Percentiles rank a stretch among this genome's conserved stretches.
phyloP scores from a whole-genome alignment of 1,140 invertebrate species.

The Heliconius hewitsoni region DNA sequence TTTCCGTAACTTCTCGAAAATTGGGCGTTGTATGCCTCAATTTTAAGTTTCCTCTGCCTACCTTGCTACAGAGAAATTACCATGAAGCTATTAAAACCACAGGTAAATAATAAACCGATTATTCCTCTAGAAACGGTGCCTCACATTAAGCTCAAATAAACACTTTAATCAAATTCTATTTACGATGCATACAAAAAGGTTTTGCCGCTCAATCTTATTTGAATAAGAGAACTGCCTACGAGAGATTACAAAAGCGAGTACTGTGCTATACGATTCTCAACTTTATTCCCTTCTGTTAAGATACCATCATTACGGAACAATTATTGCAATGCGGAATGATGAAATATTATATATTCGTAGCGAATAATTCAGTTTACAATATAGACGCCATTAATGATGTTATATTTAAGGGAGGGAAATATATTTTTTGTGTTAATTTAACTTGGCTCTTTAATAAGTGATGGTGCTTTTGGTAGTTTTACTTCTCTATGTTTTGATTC shows the following conservation, averaged over 20 bases:
- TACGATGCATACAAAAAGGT: constrained; percentile 30
- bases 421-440: background rate
- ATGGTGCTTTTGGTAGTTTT: background rate
- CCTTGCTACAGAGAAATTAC: background rate
- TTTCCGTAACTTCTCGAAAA: background rate
- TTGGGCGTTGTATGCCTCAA: background rate
- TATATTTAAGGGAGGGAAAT: background rate
- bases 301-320: background rate
- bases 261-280: background rate
- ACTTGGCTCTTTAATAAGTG: background rate
- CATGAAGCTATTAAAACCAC: background rate
- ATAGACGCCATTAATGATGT: constrained; percentile 23
- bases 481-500: too few relatives aligned
- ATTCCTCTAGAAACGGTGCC: background rate
- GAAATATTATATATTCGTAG: constrained; percentile 20
- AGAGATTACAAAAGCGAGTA: constrained; percentile 16
- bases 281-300: background rate
- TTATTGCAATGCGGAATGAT: constrained; percentile 19
- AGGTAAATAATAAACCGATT: background rate
- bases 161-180: constrained; percentile 36
- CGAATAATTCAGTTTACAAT: constrained; percentile 20
- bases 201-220: constrained; percentile 34
- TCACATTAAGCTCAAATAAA: constrained; percentile 27
- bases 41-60: too few relatives aligned
- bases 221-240: constrained; percentile 33